Conservation (phyloP, 2,113 vertebrate genomes). For the Sylvia atricapilla region DNA sequence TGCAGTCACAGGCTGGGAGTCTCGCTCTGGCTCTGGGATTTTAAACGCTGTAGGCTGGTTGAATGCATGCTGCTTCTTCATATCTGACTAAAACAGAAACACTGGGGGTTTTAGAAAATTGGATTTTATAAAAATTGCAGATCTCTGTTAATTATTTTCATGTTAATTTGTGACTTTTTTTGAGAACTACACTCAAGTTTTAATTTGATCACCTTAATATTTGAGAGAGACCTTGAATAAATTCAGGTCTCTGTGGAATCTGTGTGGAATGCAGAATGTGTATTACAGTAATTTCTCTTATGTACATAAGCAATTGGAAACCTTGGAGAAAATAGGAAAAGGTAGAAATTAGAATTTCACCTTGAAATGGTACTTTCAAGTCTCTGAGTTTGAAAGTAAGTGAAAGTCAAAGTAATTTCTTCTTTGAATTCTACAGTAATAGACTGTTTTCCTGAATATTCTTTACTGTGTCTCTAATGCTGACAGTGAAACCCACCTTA, state of each 20-base stretch:
- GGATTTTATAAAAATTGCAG: not conserved
- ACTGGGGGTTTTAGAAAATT: not conserved
- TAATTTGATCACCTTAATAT: not conserved
- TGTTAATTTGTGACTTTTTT: not conserved
- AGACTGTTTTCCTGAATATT: not conserved
- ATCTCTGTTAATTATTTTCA: not conserved
- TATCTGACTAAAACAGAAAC: not conserved
- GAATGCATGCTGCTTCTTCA: not conserved
- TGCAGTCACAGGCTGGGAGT: not conserved
- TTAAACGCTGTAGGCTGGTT: not conserved
- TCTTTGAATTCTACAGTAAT: not conserved
- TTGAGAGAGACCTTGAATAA: not conserved
- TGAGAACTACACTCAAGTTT: not conserved
- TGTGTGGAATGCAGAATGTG: not conserved
- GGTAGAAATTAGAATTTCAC: not conserved
- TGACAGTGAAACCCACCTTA: not conserved
- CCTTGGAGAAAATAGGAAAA: not conserved
- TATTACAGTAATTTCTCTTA: not conserved
- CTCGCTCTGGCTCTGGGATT: no score
- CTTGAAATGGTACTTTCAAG: not conserved
- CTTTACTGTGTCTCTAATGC: not conserved
- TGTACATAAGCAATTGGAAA: not conserved
- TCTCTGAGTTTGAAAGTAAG: not conserved
- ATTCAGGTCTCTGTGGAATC: not conserved
- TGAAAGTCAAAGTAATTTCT: not conserved